A percentile compares a stretch with the other conserved stretches of the same genome.
phyloP scores from a whole-genome alignment of 2,113 vertebrate species.

The Labrus mixtus region DNA sequence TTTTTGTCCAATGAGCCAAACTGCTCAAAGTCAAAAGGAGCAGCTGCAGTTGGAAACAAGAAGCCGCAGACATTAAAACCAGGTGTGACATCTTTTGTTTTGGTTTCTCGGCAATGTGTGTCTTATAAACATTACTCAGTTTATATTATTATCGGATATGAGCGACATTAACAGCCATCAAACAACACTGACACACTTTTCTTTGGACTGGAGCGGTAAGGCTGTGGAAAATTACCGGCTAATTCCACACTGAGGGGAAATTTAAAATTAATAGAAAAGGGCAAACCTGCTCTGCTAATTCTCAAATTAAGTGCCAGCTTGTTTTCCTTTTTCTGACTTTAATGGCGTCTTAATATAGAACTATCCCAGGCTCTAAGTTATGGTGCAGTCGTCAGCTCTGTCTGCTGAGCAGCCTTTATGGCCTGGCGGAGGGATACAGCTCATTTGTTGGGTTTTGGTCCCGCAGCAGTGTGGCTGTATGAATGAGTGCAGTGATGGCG shows the following conservation, averaged over 20 bases:
- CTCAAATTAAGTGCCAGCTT: slow-evolving; percentile 52
- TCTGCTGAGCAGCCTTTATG: slow-evolving; percentile 58
- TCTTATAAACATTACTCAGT: slow-evolving; percentile 31
- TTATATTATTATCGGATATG: slow-evolving; percentile 38
- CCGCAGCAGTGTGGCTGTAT: slow-evolving; percentile 42
- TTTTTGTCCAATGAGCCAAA: neutral
- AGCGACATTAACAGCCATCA: slow-evolving; percentile 24
- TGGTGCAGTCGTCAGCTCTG: slow-evolving; percentile 38
- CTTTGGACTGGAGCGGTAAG: neutral
- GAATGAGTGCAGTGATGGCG: slow-evolving; percentile 74
- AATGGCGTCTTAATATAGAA: slow-evolving; percentile 47
- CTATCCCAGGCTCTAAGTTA: slow-evolving; percentile 22
- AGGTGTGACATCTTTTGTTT: slow-evolving; percentile 30
- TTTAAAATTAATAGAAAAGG: slow-evolving; percentile 42
- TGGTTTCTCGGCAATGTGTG: slow-evolving; percentile 2
- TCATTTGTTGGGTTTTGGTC: slow-evolving; percentile 69
- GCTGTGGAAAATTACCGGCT: slow-evolving; percentile 28
- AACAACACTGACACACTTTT: neutral
- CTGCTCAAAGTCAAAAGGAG: neutral
- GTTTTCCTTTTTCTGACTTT: slow-evolving; percentile 41
- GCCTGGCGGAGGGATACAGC: slow-evolving; percentile 47
- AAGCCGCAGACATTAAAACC: slow-evolving; percentile 11
- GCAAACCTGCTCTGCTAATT: slow-evolving; percentile 48
- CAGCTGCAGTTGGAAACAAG: slow-evolving; percentile 17
- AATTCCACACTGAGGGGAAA: slow-evolving; percentile 50